A percentile compares a stretch with the other conserved stretches of the same genome.
Conservation (phyloP, 2,113 vertebrate species). For the Bujurquina vittata region DNA sequence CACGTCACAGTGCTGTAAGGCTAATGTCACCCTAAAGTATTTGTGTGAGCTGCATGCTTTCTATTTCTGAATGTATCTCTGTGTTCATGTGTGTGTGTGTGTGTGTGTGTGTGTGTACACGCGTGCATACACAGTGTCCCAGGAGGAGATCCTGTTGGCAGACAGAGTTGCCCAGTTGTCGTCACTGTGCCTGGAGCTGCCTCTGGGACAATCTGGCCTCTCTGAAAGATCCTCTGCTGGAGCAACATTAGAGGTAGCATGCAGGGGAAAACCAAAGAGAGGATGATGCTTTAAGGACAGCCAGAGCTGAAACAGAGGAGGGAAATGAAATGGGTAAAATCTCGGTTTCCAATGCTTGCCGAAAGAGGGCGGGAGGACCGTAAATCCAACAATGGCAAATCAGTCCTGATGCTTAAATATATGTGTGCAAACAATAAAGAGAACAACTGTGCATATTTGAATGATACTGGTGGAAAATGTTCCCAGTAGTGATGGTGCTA, state of each 20-base stretch:
- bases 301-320: slow-evolving; percentile 5
- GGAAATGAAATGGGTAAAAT: slow-evolving; percentile 6
- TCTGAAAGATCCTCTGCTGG: slow-evolving; percentile 55
- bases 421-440: neutral
- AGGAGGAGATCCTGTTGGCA: slow-evolving; percentile 20
- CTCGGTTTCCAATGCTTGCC: neutral
- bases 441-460: neutral
- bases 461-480: neutral
- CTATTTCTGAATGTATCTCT: neutral
- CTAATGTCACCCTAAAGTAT: slow-evolving; percentile 2
- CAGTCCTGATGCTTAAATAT: neutral
- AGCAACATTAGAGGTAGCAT: slow-evolving; percentile 53
- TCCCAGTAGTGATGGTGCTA: neutral
- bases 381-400: neutral
- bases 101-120: neutral
- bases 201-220: slow-evolving; percentile 54
- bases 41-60: slow-evolving; percentile 15
- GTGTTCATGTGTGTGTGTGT: neutral
- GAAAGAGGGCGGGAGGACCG: neutral
- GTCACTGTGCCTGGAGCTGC: slow-evolving; percentile 53
- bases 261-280: slow-evolving; percentile 19
- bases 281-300: slow-evolving; percentile 5
- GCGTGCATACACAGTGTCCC: neutral
- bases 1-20: slow-evolving; percentile 19
- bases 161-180: slow-evolving; percentile 39